Base-by-base conservation (phyloP, 2,797 vertebrate genomes). In the Microchirus variegatus region DNA sequence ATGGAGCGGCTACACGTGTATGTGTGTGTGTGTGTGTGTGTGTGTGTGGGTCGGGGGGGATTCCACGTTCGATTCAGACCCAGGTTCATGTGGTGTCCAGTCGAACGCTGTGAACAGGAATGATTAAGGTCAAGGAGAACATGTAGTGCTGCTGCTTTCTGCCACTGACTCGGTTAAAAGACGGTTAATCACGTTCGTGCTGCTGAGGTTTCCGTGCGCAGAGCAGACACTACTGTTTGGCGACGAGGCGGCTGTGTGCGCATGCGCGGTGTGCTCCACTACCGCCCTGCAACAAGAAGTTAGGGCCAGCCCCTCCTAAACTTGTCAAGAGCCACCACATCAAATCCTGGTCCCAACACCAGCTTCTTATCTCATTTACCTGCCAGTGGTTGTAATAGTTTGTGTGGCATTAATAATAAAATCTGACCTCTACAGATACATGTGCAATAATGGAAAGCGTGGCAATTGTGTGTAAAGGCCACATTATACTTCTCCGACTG, bases 1-100 rank as follows among this genome's bases (percentile, higher is more conserved):
- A 54, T 72, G 81, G 63, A 68, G 68, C 64, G 1, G 67, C 65
- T 72, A 48, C 89, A 90, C 89, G 84, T 86, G 88, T 66, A 56
- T 44, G 49, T 31, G 5, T 46, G 13, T 44, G 42, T 44, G 41
- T 15, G 41, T 42, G 41, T 42, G 42, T 43, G 42, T 15, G 43
- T 16, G 43, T 16, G 14, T 9, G 43, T 16, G 43, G n/a, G n/a
- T n/a, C n/a, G n/a, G n/a, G n/a, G 1, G 43, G 3, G 8, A 31
- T 9, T 40, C 38, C 38, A 11, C 38, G 9, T 40, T 14, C 10
- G 38, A 42, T 14, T 42, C 14, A 42, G 12, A 42, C 12, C 41
- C 41, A 15, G 31, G 31, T 15, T n/a, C n/a, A 4, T 16, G 2
- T 11, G 17, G 9, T 9, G 16, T 10, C 7, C 45, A 1, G 45